A percentile compares a stretch with the other conserved stretches of the same genome.
Evolutionary conservation across 2,113 vertebrate genomes (phyloP).

Genomic region (Polyodon spathula): DNA sequence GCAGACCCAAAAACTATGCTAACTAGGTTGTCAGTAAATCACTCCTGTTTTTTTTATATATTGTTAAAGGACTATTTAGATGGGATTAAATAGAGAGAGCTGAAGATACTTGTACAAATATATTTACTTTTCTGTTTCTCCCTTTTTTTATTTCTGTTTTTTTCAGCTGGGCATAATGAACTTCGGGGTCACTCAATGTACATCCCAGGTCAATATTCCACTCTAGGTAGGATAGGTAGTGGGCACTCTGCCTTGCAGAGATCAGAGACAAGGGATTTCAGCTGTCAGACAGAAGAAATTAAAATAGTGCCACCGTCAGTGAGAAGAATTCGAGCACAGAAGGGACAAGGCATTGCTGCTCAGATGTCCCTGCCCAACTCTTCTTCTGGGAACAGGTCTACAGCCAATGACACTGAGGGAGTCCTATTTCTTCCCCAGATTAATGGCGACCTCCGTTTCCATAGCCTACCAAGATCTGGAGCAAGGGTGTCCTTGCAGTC

Average conservation of each 20-base stretch:
- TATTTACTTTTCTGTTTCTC: conserved; percentile 13
- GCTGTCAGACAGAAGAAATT: conserved; percentile 88
- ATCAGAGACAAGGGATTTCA: conserved; percentile 73
- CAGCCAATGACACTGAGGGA: conserved; percentile 63
- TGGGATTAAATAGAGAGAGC: no score
- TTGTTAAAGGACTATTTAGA: no score
- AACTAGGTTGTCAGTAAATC: no score
- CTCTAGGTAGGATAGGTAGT: conserved; percentile 67
- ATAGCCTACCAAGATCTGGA: conserved; percentile 79
- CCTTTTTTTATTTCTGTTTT: conserved; percentile 35
- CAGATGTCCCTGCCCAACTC: conserved; percentile 80
- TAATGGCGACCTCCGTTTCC: conserved; percentile 63
- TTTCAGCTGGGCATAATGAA: conserved; percentile 60
- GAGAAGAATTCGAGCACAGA: conserved; percentile 86
- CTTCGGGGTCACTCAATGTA: conserved; percentile 70
- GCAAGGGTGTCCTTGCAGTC: conserved; percentile 65
- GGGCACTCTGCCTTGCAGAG: conserved; percentile 48
- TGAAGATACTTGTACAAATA: conserved; percentile 7
- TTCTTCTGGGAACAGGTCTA: conserved; percentile 80
- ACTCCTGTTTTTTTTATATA: no score
- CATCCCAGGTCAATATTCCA: conserved; percentile 75
- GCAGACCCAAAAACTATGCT: no score
- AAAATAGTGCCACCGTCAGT: conserved; percentile 87
- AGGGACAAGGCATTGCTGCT: conserved; percentile 87
- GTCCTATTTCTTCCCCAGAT: conserved; percentile 55